Evolutionary conservation across 2,113 vertebrate species (phyloP).

Genomic region (Lathamus discolor): DNA sequence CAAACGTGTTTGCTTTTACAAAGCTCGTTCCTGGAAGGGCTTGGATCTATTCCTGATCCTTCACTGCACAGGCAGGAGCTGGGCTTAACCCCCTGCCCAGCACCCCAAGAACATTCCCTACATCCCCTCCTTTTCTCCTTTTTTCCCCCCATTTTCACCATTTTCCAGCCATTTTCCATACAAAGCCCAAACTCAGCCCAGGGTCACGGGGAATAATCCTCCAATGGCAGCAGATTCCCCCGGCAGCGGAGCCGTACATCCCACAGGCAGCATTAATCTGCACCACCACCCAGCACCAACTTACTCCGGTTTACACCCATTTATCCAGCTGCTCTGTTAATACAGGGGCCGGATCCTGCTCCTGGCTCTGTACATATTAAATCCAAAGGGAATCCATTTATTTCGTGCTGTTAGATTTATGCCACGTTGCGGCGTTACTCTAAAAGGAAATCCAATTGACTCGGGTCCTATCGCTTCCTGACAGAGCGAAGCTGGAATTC

Average conservation of each 20-base stretch:
- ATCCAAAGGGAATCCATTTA: not conserved
- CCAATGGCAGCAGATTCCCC: too few species aligned
- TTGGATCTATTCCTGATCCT: not conserved
- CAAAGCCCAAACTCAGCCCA: not conserved
- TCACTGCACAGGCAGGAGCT: not conserved
- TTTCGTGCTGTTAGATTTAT: rapidly evolving
- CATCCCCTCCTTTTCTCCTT: not conserved
- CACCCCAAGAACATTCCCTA: not conserved
- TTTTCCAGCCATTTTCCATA: not conserved
- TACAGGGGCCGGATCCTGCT: not conserved
- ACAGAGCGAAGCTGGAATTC: not conserved
- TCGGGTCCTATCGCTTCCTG: rapidly evolving
- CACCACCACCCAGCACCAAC: not conserved
- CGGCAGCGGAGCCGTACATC: rapidly evolving
- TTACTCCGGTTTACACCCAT: not conserved
- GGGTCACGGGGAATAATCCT: not conserved
- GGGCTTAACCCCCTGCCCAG: not conserved
- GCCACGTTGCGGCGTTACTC: rapidly evolving
- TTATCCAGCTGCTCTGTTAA: not conserved
- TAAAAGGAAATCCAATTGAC: not conserved
- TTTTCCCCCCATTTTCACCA: rapidly evolving
- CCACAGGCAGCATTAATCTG: not conserved
- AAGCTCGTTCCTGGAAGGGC: not conserved
- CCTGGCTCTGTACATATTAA: rapidly evolving
- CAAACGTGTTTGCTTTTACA: rapidly evolving